Evolutionary conservation across 2,797 vertebrate species (phyloP), one percentile per base, ranked within the genome.

Genomic region (Microhierax caerulescens): DNA sequence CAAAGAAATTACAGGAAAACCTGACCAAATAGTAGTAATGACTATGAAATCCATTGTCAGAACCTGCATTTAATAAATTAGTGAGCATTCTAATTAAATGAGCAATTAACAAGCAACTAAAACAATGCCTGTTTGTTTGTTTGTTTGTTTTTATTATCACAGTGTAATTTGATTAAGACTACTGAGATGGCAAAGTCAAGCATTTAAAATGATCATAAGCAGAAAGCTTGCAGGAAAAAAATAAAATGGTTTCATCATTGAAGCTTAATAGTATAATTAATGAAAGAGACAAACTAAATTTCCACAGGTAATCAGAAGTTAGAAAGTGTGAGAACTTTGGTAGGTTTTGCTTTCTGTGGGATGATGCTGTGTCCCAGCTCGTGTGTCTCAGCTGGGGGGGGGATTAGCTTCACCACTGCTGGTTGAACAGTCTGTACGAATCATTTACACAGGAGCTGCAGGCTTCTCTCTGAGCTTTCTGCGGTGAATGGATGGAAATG

Each of bases 1-100:
- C 76, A 85, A 85, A 92, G 34, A 94, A 97, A 94, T 93, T 91
- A 93, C 80, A 94, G 89, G 93, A 85, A 96, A 96, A 84, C 87
- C 73, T 88, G 64, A 95, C 82, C 67, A 84, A 88, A 97, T 95
- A 93, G 60, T 75, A 70, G n/a, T 92, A 95, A 94, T 47, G 47
- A 82, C 51, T 72, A 59, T 8, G 11, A 92, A 95, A 90, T 60
- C 34, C 48, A 85, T 30, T 90, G 80, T 94, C 59, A 93, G 82
- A 95, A 48, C 77, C 19, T 76, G 51, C 43, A 59, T 82, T 95
- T 93, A 86, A 59, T 22, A 78, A 84, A 90, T 86, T 73, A 94
- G 27, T 25, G 20, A 85, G 69, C 24, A 73, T 68, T 86, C 39
- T 75, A 90, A 93, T 81, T 88, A 84, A 93, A 84, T 0, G 3